A percentile compares a stretch with the other conserved stretches of the same genome.
phyloP scores from a whole-genome alignment of 1,140 invertebrate species.

The Stenopsyche tienmushanensis region DNA sequence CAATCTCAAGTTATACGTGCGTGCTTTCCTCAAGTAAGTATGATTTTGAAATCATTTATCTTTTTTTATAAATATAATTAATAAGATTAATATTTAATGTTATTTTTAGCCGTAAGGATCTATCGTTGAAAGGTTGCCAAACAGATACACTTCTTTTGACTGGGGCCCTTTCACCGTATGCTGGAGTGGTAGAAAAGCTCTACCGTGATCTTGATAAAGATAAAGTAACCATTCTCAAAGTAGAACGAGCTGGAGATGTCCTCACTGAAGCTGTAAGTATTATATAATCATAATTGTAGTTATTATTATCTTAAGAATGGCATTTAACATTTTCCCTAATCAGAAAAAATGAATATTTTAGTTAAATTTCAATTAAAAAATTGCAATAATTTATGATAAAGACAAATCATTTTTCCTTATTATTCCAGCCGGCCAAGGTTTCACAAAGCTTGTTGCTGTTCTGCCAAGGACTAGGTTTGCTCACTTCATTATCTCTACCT shows the following conservation, averaged over 20 bases:
- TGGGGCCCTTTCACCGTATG: constrained; percentile 78
- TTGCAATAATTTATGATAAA: no score
- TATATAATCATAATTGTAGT: not conserved
- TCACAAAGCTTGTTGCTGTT: constrained; percentile 79
- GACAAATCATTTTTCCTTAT: no score
- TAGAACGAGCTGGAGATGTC: constrained; percentile 79
- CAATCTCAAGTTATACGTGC: constrained; percentile 81
- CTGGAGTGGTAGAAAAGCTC: constrained; percentile 73
- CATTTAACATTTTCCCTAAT: constrained; percentile 9
- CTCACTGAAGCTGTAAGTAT: constrained; percentile 71
- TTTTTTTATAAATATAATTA: not conserved
- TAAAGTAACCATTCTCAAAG: constrained; percentile 78
- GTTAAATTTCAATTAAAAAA: no score
- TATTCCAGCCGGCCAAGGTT: constrained; percentile 71
- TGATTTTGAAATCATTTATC: not conserved
- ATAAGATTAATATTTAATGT: constrained; percentile 1
- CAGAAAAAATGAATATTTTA: constrained; percentile 9
- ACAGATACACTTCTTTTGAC: constrained; percentile 80
- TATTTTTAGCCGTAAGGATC: constrained; percentile 65
- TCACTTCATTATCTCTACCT: constrained; percentile 72
- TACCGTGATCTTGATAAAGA: constrained; percentile 77
- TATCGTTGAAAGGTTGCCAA: constrained; percentile 68
- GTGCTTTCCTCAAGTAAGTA: constrained; percentile 79
- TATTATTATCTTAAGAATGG: not conserved
- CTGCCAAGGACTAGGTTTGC: constrained; percentile 76